These are phyloP conservation scores for Formica exsecta DNA, from an alignment of 1,140 invertebrate genomes.

Conservation along the genomic window DNA sequence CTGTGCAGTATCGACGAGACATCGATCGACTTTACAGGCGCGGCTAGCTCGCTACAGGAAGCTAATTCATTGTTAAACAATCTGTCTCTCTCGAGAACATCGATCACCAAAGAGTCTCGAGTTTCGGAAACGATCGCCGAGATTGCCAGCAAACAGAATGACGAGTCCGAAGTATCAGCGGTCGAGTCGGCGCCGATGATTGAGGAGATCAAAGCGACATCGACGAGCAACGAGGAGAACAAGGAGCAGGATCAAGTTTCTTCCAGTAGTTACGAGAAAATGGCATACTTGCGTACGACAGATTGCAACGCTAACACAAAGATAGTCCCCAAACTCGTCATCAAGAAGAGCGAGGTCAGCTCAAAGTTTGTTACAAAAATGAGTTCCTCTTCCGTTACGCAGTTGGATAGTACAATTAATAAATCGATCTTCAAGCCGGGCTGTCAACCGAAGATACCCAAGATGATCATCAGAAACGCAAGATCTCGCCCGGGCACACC, in stretches of 20 bases:
- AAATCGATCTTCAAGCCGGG: constrained; percentile 55
- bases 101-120: not conserved
- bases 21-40: constrained; percentile 21
- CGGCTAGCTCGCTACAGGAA: constrained; percentile 26
- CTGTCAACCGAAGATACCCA: constrained; percentile 81
- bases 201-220: not conserved
- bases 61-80: constrained; percentile 24
- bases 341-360: constrained; percentile 79
- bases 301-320: constrained; percentile 60
- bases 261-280: constrained; percentile 16
- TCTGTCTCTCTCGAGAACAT: constrained; percentile 23
- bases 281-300: not conserved
- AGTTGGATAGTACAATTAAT: not conserved
- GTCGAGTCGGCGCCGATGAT: not conserved
- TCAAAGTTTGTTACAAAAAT: constrained; percentile 57
- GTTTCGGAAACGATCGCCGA: not conserved
- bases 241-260: constrained; percentile 23
- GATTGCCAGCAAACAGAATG: not conserved
- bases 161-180: not conserved
- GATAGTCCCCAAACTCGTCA: constrained; percentile 81
- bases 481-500: constrained; percentile 82
- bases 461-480: constrained; percentile 85
- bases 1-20: constrained; percentile 37
- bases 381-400: not conserved
- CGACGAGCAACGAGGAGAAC: not conserved